phyloP scores from a whole-genome alignment of 2,888 invertebrate species.

The Lagria hirta region DNA sequence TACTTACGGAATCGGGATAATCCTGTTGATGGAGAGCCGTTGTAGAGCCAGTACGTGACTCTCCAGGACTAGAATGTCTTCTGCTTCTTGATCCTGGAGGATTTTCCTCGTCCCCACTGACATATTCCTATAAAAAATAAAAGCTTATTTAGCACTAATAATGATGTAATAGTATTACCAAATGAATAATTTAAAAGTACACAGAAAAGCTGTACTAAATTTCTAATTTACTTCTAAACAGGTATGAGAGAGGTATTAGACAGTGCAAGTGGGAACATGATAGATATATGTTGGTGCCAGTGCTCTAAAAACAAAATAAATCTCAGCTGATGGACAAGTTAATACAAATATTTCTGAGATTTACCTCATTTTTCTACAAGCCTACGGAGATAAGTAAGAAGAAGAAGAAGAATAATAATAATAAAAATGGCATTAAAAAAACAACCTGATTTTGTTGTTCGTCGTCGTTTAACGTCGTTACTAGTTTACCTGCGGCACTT shows the following conservation, averaged over 20 bases:
- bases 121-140: constrained; percentile 66
- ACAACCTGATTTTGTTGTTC: constrained; percentile 50
- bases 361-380: constrained; percentile 43
- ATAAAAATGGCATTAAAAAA: constrained; percentile 32
- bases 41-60: constrained; percentile 68
- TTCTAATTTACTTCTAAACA: constrained; percentile 23
- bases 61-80: constrained; percentile 71
- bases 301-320: constrained; percentile 47
- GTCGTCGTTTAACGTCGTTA: constrained; percentile 46
- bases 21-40: constrained; percentile 62
- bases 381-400: constrained; percentile 41
- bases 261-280: constrained; percentile 48
- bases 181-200: constrained; percentile 5
- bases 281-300: constrained; percentile 55
- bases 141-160: constrained; percentile 5
- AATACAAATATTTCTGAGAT: constrained; percentile 15
- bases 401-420: constrained; percentile 34
- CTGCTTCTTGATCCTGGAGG: constrained; percentile 58
- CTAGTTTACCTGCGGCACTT: constrained; percentile 47
- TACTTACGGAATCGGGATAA: constrained; percentile 64
- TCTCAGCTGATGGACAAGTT: constrained; percentile 12
- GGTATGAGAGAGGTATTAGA: constrained; percentile 32
- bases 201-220: constrained; percentile 14
- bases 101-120: constrained; percentile 64
- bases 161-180: background rate